A percentile compares a stretch with the other conserved stretches of the same genome.
phyloP scores from a whole-genome alignment of 35 echinoderm and acorn worm genomes.

The Heliocidaris tuberculata region DNA sequence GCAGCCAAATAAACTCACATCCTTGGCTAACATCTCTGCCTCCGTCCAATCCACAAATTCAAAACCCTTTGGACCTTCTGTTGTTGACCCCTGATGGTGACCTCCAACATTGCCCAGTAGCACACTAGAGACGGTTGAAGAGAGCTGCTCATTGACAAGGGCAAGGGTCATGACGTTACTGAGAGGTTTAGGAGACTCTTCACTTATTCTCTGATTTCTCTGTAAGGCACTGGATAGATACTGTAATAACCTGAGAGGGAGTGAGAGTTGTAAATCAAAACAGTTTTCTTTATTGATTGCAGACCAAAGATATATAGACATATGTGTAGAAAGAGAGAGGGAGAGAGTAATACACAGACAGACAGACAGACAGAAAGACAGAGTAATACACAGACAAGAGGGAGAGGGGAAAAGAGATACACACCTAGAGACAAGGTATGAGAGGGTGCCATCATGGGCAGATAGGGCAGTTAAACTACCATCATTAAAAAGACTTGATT shows the following conservation, averaged over 20 bases:
- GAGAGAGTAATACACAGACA: too few relatives aligned
- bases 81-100: conserved; percentile 42
- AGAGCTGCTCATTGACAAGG: conserved; percentile 77
- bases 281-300: neutral
- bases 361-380: too few relatives aligned
- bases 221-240: conserved; percentile 87
- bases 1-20: conserved; percentile 60
- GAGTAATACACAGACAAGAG: too few relatives aligned
- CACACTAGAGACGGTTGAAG: conserved; percentile 75
- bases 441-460: too few relatives aligned
- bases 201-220: conserved; percentile 68
- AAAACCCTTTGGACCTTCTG: conserved; percentile 5
- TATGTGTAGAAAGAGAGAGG: too few relatives aligned
- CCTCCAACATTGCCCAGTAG: conserved; percentile 68
- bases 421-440: too few relatives aligned
- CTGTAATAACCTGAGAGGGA: conserved; percentile 60
- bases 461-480: too few relatives aligned
- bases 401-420: too few relatives aligned
- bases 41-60: conserved; percentile 94
- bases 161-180: conserved; percentile 92
- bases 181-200: conserved; percentile 46
- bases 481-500: neutral
- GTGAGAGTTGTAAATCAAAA: neutral
- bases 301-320: too few relatives aligned
- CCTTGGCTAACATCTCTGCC: conserved; percentile 93